phyloP scores from a whole-genome alignment of 2,888 invertebrate species.

The Platycnemis pennipes region DNA sequence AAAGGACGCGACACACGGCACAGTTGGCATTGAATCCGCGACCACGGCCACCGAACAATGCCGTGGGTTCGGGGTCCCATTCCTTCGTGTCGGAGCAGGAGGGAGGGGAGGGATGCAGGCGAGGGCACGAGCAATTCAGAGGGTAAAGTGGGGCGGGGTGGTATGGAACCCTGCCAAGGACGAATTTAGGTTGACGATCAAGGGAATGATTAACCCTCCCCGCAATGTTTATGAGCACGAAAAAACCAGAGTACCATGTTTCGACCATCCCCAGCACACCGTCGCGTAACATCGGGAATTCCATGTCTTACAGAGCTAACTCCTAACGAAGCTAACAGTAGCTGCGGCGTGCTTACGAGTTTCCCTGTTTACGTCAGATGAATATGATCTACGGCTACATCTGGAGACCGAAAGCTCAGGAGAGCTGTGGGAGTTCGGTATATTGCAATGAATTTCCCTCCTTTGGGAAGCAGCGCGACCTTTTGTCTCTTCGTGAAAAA shows the following conservation, averaged over 20 bases:
- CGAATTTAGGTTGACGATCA: neutral
- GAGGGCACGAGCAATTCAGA: no score
- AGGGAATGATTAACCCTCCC: neutral
- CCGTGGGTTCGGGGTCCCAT: neutral
- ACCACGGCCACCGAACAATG: neutral
- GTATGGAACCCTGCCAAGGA: neutral
- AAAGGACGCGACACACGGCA: neutral
- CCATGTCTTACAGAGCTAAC: neutral
- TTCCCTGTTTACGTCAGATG: neutral
- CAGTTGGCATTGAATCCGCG: neutral
- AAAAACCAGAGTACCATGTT: neutral
- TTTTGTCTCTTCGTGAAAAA: neutral
- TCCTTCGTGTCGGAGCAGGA: neutral
- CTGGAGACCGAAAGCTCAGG: no score
- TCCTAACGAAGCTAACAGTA: no score
- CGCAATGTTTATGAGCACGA: neutral
- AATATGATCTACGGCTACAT: neutral
- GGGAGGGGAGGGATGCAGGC: neutral
- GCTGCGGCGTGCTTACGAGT: neutral
- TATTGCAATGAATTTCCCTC: no score
- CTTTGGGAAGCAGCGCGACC: no score
- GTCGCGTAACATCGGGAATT: neutral
- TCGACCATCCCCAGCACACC: neutral
- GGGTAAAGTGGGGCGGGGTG: neutral
- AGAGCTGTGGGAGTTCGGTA: no score